Evolutionary conservation across 2,888 invertebrate genomes (phyloP), one percentile per base, ranked within the genome.

Genomic region (Diaphora mendica): DNA sequence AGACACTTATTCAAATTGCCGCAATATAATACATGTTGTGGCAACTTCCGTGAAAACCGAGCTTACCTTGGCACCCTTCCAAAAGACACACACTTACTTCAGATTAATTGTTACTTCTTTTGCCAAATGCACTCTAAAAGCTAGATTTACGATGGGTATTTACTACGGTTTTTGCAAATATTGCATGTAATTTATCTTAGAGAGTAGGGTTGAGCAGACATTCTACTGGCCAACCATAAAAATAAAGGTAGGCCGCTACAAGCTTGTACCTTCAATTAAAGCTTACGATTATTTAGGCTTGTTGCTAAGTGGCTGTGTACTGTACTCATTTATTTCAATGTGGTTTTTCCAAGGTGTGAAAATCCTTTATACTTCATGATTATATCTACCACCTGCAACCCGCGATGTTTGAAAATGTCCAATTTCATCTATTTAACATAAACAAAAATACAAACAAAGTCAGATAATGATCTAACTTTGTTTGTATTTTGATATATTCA

Each of bases 101-200:
- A 91, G 91, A 93, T 93, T 93, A 93, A 93, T 93, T 92, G 92
- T 90, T 85, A 90, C 91, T 90, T 91, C 90, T 92, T 93, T 91
- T 92, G 93, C 92, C 93, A 93, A 93, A 93, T 92, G 89, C 85
- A 91, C 87, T 87, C 79, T 86, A 86, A 88, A 87, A 85, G 87
- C 84, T 80, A 82, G 88, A 91, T 92, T 91, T 91, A 91, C 80
- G 86, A 80, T 75, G 76, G 74, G 82, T 85, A 83, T 85, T 89
- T 88, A 85, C 85, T 84, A 84, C 80, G 83, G 83, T 88, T 87
- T 86, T 88, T 86, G 81, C 79, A 82, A 87, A 89, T 86, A 87
- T 83, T 85, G 82, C 82, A 70, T 70, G 78, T 85, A 76, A 82
- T 87, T 87, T 86, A 82, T 87, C 84, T 81, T 74, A 9, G 51